Evolutionary conservation across 2,113 vertebrate species (phyloP), one percentile per base, ranked within the genome.

Genomic region (Haemorhous mexicanus): DNA sequence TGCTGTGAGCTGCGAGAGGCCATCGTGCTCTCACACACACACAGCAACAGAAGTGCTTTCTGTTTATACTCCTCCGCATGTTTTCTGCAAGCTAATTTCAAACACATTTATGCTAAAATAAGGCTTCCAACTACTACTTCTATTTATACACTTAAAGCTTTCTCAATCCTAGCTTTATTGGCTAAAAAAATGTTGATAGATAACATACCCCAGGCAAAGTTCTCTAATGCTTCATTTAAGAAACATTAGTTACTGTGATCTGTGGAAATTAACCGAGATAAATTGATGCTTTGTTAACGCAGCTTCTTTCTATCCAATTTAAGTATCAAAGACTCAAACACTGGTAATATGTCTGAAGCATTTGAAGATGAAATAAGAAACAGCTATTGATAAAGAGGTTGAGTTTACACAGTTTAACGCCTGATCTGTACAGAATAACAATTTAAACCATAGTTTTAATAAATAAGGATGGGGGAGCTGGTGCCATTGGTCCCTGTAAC

Each of bases 101-200:
- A 89, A 52, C 46, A 84, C 13, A n/a, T 76, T 91, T 55, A 59
- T 76, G 78, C 74, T 93, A 75, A 95, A 96, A 67, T 79, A 85
- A 90, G 93, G 39, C 74, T 95, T 76, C 53, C 63, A 95, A 49
- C 66, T 75, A 79, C 87, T 75, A 24, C 30, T 93, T 80, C 56
- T 93, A 75, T 89, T 94, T 93, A 80, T 93, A 76, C 35, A n/a
- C 74, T 85, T 73, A 58, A 73, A 90, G 58, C 70, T 94, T 89
- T 85, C 81, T 85, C 53, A 67, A 6, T 76, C 63, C 35, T 43
- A 41, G 63, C 33, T 90, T 93, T 79, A 70, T 66, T 62, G 78
- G 35, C n/a, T 55, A 55, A 9, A 53, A 47, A 83, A 88, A 81
- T 7, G 27, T 79, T 75, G 64, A 69, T 44, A 76, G 67, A 52